phyloP scores from a whole-genome alignment of 2,888 invertebrate genomes.

The Ophonus ardosiacus region DNA sequence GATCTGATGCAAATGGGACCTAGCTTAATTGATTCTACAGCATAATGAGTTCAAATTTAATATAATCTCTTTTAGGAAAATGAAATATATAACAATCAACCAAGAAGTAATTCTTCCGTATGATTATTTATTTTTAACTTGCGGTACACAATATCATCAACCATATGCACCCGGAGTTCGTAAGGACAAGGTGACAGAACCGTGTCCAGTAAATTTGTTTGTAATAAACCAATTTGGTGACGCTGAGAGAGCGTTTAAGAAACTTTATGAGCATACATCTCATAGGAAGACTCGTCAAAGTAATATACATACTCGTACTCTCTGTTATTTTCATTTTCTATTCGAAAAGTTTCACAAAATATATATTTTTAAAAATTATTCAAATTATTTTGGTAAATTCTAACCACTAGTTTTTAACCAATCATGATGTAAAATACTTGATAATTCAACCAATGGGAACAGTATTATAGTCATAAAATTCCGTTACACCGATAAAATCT shows the following conservation, averaged over 20 bases:
- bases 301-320: neutral
- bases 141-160: constrained; percentile 79
- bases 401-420: too few relatives aligned
- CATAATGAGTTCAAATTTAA: neutral
- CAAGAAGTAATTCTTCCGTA: constrained; percentile 75
- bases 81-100: constrained; percentile 79
- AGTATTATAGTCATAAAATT: too few relatives aligned
- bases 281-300: neutral
- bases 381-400: too few relatives aligned
- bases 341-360: too few relatives aligned
- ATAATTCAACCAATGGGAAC: too few relatives aligned
- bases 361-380: too few relatives aligned
- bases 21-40: neutral
- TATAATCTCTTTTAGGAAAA: constrained; percentile 73
- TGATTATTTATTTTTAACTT: constrained; percentile 78
- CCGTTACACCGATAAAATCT: too few relatives aligned
- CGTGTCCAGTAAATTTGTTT: constrained; percentile 80
- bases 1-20: too few relatives aligned
- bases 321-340: too few relatives aligned
- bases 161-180: constrained; percentile 70
- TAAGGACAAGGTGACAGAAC: neutral
- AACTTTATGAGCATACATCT: constrained; percentile 68
- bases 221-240: constrained; percentile 80
- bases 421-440: too few relatives aligned
- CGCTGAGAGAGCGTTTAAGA: constrained; percentile 76